A percentile compares a stretch with the other conserved stretches of the same genome.
These are phyloP conservation scores for Apotomis capreana DNA, from an alignment of 2,888 invertebrate genomes.

Conservation along the genomic window DNA sequence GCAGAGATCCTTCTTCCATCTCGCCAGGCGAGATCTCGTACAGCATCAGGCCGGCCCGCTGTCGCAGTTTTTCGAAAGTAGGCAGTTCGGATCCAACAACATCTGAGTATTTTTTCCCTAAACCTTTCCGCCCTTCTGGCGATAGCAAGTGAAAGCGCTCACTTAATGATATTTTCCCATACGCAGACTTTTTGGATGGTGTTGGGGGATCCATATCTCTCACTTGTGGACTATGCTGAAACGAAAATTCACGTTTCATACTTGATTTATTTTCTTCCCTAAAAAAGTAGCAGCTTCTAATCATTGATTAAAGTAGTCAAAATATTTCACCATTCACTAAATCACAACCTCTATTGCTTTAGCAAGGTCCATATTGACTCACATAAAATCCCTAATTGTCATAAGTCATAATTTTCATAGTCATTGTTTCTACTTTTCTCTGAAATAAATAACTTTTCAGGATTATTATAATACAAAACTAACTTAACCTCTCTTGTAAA, in stretches of 20 bases:
- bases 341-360: too few species aligned
- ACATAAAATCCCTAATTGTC: too few species aligned
- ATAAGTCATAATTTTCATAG: too few species aligned
- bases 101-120: conserved; percentile 64
- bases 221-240: conserved; percentile 78
- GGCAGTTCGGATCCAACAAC: conserved; percentile 70
- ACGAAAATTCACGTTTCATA: conserved; percentile 43
- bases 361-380: too few species aligned
- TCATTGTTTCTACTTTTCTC: too few species aligned
- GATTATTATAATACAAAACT: too few species aligned
- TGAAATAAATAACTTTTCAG: too few species aligned
- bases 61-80: conserved; percentile 85
- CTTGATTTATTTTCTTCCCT: too few species aligned
- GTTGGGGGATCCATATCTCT: conserved; percentile 78
- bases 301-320: too few species aligned
- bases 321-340: too few species aligned
- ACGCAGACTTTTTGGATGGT: conserved; percentile 84
- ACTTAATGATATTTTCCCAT: conserved; percentile 83
- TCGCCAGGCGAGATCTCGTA: conserved; percentile 82
- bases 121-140: conserved; percentile 56
- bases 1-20: conserved; percentile 55
- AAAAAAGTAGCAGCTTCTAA: too few species aligned
- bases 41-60: conserved; percentile 85
- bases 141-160: conserved; percentile 78
- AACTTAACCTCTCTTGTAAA: too few species aligned